Conservation (phyloP, 2,797 vertebrate genomes). For the Cirrhinus molitorella region DNA sequence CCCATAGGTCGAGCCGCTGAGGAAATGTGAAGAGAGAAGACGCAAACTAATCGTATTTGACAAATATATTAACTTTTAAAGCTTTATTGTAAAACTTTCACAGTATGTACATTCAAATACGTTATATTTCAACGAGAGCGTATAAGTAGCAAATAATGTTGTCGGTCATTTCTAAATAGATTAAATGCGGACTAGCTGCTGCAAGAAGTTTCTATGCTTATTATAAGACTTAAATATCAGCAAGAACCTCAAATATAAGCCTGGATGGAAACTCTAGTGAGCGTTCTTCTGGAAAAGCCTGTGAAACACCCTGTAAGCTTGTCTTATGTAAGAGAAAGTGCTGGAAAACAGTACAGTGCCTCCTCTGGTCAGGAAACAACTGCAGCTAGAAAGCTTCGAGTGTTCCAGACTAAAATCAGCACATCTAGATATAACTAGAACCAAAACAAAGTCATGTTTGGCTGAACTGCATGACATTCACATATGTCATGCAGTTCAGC, state of each 20-base stretch:
- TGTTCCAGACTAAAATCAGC: not conserved
- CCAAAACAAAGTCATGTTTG: not conserved
- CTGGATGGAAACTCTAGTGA: not conserved
- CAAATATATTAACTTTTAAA: not conserved
- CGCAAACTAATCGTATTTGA: not conserved
- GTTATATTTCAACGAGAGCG: not conserved
- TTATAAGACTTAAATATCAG: not conserved
- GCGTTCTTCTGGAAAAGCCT: not conserved
- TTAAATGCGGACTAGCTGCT: not conserved
- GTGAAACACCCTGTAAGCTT: not conserved
- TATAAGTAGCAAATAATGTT: not conserved
- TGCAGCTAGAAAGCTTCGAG: not conserved
- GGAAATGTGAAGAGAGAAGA: not conserved
- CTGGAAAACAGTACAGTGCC: not conserved
- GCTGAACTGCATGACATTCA: no score
- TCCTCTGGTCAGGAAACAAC: not conserved
- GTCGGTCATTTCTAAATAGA: not conserved
- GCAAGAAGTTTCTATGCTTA: not conserved
- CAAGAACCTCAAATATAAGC: no score
- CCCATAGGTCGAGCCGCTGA: not conserved
- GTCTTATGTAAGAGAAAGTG: not conserved
- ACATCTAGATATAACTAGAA: not conserved
- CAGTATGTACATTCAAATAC: not conserved
- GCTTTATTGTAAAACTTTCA: not conserved
- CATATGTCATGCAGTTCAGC: no score